These are phyloP conservation scores for Gallinago solitaria DNA, from an alignment of 2,797 vertebrate genomes.

Conservation along the genomic window DNA sequence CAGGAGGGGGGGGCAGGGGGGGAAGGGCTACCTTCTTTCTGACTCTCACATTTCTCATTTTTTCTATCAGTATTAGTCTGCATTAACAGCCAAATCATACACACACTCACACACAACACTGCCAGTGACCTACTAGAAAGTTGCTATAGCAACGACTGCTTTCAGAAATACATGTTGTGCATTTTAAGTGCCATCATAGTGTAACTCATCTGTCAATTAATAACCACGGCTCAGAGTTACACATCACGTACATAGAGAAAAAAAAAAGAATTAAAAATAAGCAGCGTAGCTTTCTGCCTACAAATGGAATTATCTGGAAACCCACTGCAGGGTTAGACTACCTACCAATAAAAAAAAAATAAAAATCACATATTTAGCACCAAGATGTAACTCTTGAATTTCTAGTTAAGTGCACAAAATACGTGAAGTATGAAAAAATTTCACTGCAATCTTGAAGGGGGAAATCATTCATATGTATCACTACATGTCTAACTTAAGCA, in stretches of 20 bases:
- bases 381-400: background rate
- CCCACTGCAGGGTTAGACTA: background rate
- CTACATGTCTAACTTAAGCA: background rate
- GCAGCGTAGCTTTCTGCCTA: background rate
- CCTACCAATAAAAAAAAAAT: background rate
- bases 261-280: background rate
- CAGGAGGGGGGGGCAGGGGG: background rate
- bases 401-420: background rate
- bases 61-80: conserved; percentile 83
- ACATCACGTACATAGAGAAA: conserved; percentile 13
- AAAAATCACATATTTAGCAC: background rate
- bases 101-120: conserved; percentile 75
- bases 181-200: conserved; percentile 93
- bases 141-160: conserved; percentile 89
- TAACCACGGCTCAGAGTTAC: conserved; percentile 66
- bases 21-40: conserved; percentile 60
- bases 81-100: conserved; percentile 92
- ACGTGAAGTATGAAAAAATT: background rate
- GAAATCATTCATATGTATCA: background rate
- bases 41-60: conserved; percentile 76
- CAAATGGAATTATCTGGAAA: background rate
- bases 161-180: conserved; percentile 95
- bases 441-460: background rate
- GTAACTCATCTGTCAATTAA: conserved; percentile 84
- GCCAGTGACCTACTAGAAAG: conserved; percentile 92